These are phyloP conservation scores for Drosophila baimaii DNA, from an alignment of 1,140 invertebrate genomes.

Conservation along the genomic window DNA sequence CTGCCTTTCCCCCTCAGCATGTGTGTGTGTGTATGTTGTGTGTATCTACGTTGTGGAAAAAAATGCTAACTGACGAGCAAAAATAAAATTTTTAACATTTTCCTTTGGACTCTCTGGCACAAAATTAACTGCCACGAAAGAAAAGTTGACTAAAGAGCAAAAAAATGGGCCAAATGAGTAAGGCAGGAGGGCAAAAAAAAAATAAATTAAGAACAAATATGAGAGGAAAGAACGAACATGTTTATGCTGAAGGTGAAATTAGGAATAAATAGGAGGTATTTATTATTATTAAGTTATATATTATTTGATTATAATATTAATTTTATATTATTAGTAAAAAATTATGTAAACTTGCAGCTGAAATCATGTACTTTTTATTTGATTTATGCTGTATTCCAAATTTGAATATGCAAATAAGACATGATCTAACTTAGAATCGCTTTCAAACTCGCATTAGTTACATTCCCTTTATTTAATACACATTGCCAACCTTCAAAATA, in stretches of 20 bases:
- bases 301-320: no score
- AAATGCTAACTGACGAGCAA: constrained; percentile 26
- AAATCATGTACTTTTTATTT: no score
- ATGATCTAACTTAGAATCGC: no score
- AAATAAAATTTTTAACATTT: constrained; percentile 44
- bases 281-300: no score
- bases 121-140: constrained; percentile 66
- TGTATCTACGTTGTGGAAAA: constrained; percentile 18
- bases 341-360: no score
- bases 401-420: no score
- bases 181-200: not conserved
- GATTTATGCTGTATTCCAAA: no score
- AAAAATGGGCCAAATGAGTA: constrained; percentile 47
- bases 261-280: not conserved
- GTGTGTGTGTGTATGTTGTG: constrained; percentile 19
- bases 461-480: no score
- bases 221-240: not conserved
- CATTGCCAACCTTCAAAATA: no score
- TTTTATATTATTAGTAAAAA: no score
- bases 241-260: constrained; percentile 20
- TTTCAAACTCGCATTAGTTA: no score
- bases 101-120: constrained; percentile 35
- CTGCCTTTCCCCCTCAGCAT: not conserved
- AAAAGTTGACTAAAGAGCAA: constrained; percentile 17
- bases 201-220: constrained; percentile 3